A percentile compares a stretch with the other conserved stretches of the same genome.
Evolutionary conservation across 1,140 invertebrate species (phyloP).

Genomic region (Tetranychus urticae): DNA sequence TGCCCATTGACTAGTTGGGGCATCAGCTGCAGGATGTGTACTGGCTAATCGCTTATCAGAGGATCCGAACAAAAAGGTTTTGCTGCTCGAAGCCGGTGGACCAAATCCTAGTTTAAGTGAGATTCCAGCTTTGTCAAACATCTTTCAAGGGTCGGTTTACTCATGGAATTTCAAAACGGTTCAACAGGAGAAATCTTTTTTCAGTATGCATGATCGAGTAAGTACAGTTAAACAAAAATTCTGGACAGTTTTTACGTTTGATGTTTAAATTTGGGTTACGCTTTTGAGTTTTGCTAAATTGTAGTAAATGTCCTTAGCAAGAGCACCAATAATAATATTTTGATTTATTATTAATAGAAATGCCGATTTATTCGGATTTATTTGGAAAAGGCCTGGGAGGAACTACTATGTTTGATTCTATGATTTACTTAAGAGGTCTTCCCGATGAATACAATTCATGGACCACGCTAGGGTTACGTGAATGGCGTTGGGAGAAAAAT

Average conservation of each 20-base stretch:
- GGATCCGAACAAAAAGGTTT: slow-evolving; percentile 28
- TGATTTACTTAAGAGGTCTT: slow-evolving; percentile 83
- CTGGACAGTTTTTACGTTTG: too few species aligned
- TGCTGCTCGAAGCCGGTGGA: slow-evolving; percentile 39
- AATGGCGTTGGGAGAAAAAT: slow-evolving; percentile 68
- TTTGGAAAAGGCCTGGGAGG: slow-evolving; percentile 52
- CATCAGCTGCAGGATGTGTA: slow-evolving; percentile 38
- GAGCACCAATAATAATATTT: too few species aligned
- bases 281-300: too few species aligned
- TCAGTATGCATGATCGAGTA: slow-evolving; percentile 13
- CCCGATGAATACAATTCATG: slow-evolving; percentile 74
- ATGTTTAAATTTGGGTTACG: too few species aligned
- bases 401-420: slow-evolving; percentile 71
- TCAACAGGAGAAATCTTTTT: slow-evolving; percentile 18
- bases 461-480: slow-evolving; percentile 65
- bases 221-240: not conserved
- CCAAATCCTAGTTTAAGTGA: slow-evolving; percentile 64
- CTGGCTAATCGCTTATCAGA: slow-evolving; percentile 33
- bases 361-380: slow-evolving; percentile 18
- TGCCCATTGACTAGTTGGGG: not conserved
- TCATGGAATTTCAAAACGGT: slow-evolving; percentile 21
- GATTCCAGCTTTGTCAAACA: not conserved
- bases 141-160: slow-evolving; percentile 1
- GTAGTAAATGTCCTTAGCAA: too few species aligned
- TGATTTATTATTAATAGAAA: not conserved